Conservation (phyloP, 2,888 invertebrate species). For the Ferrisia virgata region DNA sequence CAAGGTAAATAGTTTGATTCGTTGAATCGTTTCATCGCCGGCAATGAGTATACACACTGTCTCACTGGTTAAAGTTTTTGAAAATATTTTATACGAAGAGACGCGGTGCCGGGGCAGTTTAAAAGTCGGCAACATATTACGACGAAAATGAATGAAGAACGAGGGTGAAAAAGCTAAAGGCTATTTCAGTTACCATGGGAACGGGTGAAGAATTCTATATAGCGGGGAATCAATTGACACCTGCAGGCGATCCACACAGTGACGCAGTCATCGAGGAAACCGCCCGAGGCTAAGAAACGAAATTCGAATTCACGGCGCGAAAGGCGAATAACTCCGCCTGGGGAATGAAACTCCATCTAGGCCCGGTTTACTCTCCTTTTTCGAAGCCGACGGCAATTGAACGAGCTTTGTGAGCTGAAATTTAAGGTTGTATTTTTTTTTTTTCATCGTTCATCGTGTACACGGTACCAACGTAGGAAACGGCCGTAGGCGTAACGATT, state of each 20-base stretch:
- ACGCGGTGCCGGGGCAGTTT: slow-evolving; percentile 33
- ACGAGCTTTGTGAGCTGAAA: slow-evolving; percentile 27
- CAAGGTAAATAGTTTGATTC: neutral
- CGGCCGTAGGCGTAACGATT: slow-evolving; percentile 28
- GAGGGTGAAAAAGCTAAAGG: slow-evolving; percentile 36
- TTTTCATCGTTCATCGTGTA: slow-evolving; percentile 22
- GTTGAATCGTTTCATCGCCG: neutral
- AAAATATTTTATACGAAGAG: slow-evolving; percentile 19
- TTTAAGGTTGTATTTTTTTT: slow-evolving; percentile 26
- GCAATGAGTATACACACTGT: too few relatives aligned
- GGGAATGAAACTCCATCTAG: slow-evolving; percentile 45
- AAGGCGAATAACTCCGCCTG: slow-evolving; percentile 45
- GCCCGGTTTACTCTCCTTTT: slow-evolving; percentile 20
- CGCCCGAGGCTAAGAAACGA: slow-evolving; percentile 30
- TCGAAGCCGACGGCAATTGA: neutral
- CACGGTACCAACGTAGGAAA: slow-evolving; percentile 18
- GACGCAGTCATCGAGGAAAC: slow-evolving; percentile 45
- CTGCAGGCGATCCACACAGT: slow-evolving; percentile 39
- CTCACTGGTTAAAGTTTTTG: slow-evolving; percentile 13
- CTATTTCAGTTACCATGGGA: slow-evolving; percentile 41
- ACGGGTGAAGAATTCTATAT: slow-evolving; percentile 11
- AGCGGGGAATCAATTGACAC: slow-evolving; percentile 45
- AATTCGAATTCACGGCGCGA: slow-evolving; percentile 45
- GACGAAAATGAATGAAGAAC: slow-evolving; percentile 29
- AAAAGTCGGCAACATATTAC: slow-evolving; percentile 42